Conservation (phyloP, 2,888 invertebrate genomes). For the Drosophila peninsularis region DNA sequence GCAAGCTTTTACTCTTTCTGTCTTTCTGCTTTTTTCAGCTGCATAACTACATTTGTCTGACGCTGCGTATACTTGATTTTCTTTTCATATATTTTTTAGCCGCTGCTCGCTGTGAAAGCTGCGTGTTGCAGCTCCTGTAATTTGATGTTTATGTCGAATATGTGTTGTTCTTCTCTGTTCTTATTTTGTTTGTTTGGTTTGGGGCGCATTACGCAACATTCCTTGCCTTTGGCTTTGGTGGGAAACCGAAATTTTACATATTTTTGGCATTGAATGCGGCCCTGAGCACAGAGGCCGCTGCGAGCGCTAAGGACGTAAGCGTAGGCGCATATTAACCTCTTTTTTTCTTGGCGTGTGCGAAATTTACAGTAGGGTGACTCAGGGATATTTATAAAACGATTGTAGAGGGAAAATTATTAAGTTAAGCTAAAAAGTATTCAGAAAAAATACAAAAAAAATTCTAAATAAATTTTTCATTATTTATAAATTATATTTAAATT, state of each 20-base stretch:
- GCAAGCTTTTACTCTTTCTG: neutral
- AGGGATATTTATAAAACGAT: neutral
- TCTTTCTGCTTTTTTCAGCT: neutral
- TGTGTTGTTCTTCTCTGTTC: constrained; percentile 1
- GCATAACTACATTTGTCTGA: constrained; percentile 37
- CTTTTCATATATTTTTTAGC: neutral
- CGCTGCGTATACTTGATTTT: constrained; percentile 73
- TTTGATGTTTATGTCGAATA: constrained; percentile 44
- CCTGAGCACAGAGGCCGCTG: constrained; percentile 12
- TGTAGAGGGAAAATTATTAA: neutral
- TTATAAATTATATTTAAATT: neutral
- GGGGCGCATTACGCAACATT: constrained; percentile 56
- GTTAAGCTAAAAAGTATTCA: no score
- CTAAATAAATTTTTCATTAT: neutral
- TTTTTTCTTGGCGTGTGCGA: constrained; percentile 16
- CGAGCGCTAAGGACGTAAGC: constrained; percentile 9
- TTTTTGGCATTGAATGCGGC: constrained; percentile 75
- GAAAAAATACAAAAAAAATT: no score
- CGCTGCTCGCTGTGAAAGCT: neutral
- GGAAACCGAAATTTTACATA: constrained; percentile 63
- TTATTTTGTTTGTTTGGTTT: constrained; percentile 6
- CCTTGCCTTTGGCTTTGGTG: constrained; percentile 33
- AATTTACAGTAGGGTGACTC: constrained; percentile 40
- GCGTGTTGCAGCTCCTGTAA: constrained; percentile 39
- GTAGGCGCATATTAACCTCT: constrained; percentile 42